Percentiles rank a stretch among this genome's conserved stretches.
Evolutionary conservation across 2,113 vertebrate genomes (phyloP).

Genomic region (Dicentrarchus labrax): DNA sequence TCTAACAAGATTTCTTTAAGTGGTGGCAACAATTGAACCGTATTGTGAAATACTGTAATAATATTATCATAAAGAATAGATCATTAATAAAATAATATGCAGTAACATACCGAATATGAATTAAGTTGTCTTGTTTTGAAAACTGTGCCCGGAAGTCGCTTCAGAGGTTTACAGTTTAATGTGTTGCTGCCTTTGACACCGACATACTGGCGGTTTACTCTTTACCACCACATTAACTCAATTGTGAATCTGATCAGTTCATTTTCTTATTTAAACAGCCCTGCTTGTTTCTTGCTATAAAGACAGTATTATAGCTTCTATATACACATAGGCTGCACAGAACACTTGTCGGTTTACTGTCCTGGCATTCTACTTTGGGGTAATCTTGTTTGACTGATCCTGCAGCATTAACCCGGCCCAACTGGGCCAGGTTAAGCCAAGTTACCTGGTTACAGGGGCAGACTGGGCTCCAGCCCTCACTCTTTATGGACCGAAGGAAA

Average conservation of each 20-base stretch:
- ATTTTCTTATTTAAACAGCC: background rate
- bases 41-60: background rate
- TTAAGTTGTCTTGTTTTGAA: background rate
- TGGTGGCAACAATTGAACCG: background rate
- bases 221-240: too few relatives aligned
- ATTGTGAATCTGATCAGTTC: background rate
- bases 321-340: background rate
- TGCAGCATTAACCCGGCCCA: conserved; percentile 15
- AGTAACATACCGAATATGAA: background rate
- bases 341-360: conserved; percentile 20
- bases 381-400: conserved; percentile 62
- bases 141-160: background rate
- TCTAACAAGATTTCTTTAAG: too few relatives aligned
- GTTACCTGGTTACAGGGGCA: background rate
- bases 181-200: background rate
- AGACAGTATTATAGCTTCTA: background rate
- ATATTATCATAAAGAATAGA: background rate
- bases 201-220: background rate
- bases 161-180: background rate
- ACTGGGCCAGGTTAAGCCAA: background rate
- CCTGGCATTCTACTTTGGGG: conserved; percentile 12
- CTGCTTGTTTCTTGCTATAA: background rate
- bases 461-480: too few relatives aligned
- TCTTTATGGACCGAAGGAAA: too few relatives aligned
- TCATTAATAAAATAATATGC: background rate